These are phyloP conservation scores for Balearica regulorum DNA, from an alignment of 2,797 vertebrate species.

Conservation along the genomic window DNA sequence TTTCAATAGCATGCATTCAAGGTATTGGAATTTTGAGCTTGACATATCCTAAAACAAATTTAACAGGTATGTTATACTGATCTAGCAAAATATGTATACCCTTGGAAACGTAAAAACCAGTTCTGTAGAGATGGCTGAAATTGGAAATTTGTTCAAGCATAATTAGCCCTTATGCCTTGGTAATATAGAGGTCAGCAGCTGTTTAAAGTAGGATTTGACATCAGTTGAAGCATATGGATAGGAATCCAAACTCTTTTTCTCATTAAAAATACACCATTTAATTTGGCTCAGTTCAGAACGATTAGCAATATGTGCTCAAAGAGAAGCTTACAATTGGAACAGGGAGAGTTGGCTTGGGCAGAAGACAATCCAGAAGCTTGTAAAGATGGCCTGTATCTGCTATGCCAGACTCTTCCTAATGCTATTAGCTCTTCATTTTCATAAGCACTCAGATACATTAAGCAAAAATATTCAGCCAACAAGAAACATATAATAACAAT, in stretches of 20 bases:
- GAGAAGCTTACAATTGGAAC: slow-evolving; percentile 12
- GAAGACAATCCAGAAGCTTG: slow-evolving; percentile 7
- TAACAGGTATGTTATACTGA: not conserved
- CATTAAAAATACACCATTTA: slow-evolving; percentile 64
- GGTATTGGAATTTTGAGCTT: not conserved
- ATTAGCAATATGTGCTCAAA: slow-evolving; percentile 42
- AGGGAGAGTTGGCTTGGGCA: not conserved
- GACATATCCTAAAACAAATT: not conserved
- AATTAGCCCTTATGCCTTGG: slow-evolving; percentile 30
- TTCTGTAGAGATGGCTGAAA: not conserved
- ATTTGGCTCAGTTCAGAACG: slow-evolving; percentile 43
- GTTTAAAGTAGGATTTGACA: slow-evolving; percentile 53
- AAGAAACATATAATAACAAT: not conserved
- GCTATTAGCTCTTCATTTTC: slow-evolving; percentile 14
- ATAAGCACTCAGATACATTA: not conserved
- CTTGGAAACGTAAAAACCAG: not conserved
- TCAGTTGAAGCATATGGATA: slow-evolving; percentile 54
- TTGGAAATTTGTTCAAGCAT: not conserved
- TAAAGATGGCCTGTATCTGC: not conserved
- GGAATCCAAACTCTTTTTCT: slow-evolving; percentile 56
- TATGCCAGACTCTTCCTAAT: not conserved
- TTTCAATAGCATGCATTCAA: not conserved
- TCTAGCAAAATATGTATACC: not conserved
- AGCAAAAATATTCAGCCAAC: not conserved
- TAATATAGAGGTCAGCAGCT: slow-evolving; percentile 60